Conservation (phyloP, 2,113 vertebrate genomes). For the Muscicapa adusta region DNA sequence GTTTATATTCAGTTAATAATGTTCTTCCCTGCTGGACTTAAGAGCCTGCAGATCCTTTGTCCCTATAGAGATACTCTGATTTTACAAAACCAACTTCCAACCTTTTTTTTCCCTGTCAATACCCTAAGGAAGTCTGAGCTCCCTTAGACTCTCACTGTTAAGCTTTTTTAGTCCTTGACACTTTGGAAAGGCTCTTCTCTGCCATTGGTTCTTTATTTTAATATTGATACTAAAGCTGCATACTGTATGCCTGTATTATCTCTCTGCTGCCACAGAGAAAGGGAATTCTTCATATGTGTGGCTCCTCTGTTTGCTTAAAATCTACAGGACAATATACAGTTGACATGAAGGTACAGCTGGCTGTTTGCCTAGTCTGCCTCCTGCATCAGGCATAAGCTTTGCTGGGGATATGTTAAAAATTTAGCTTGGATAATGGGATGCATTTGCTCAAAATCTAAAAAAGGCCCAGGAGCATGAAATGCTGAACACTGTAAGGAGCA, state of each 20-base stretch:
- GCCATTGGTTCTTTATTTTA: not conserved
- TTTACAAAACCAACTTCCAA: not conserved
- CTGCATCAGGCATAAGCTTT: not conserved
- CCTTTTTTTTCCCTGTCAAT: not conserved
- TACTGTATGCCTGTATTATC: not conserved
- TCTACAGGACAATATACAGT: not conserved
- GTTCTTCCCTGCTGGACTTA: not conserved
- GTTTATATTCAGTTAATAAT: constrained; percentile 15
- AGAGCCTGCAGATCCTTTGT: not conserved
- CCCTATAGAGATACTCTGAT: not conserved
- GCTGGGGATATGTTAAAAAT: not conserved
- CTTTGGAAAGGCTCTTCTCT: not conserved
- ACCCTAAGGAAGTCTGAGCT: not conserved
- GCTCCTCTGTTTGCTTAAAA: not conserved
- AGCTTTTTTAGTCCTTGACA: not conserved
- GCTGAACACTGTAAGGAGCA: not conserved
- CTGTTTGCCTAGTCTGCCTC: not conserved
- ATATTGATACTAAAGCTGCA: not conserved
- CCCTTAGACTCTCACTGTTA: not conserved
- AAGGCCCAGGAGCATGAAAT: not conserved
- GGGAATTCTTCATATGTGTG: not conserved
- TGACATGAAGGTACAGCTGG: not conserved
- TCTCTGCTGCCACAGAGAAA: not conserved
- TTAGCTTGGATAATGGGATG: not conserved
- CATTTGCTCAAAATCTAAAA: not conserved